Evolutionary conservation across 2,113 vertebrate species (phyloP), one percentile per base, ranked within the genome.

Genomic region (Oncorhynchus keta): DNA sequence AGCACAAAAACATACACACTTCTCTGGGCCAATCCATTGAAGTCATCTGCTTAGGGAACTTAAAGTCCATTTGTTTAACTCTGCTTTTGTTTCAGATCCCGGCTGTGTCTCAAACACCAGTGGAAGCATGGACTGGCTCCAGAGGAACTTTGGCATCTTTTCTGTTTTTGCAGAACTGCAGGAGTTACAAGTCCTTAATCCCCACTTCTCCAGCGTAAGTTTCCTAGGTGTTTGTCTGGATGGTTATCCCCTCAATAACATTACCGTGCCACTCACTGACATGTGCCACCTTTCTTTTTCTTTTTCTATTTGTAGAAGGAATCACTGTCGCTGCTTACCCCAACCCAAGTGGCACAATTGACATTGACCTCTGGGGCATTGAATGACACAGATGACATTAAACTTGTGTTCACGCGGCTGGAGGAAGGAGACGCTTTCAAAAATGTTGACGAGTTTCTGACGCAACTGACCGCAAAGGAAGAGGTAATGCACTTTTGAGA

Each of bases 161-260:
- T 61, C 32, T 28, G 67, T 26, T 39, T 75, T 76, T 72, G 57
- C 61, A 4, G 20, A 8, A 5, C 28, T 72, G 57, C 22, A 76
- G 35, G 55, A 80, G 62, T 57, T 80, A 6, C n/a, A 68, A 48
- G 59, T 4, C 45, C 73, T 79, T 22, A 73, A 76, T 48, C 14
- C 16, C 7, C 59, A 72, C 30, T 80, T 80, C 74, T 73, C 79
- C 69, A 32, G 62, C 4, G 79, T 80, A 72, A 80, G 79, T 76
- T 0, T 0, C 22, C 30, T 5, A 26, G 5, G 28, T 39, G 67
- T 32, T 68, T 68, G 67, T 68, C 28, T 16, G 28, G 30, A 18
- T 32, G 16, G 18, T 62, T 5, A 13, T 20, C 18, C 22, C 22
- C 35, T 14, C 18, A 16, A 12, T 66, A 9, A 28, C 24, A 26